Conservation (phyloP, 2,797 vertebrate species). For the Urophycis tenuis region DNA sequence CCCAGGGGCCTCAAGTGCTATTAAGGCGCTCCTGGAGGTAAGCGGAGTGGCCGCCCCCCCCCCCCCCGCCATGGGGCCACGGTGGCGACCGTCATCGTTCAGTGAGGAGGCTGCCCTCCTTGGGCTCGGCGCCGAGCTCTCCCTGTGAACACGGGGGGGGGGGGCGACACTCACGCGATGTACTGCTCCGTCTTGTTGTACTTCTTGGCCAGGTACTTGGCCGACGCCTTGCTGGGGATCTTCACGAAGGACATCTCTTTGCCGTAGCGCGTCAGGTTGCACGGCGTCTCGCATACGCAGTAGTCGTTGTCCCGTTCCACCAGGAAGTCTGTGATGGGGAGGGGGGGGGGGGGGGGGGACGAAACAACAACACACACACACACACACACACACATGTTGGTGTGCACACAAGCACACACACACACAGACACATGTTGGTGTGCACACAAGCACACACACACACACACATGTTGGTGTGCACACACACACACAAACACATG, state of each 20-base stretch:
- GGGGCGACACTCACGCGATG: slow-evolving; percentile 77
- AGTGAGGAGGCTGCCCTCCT: neutral
- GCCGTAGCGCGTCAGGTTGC: slow-evolving; percentile 87
- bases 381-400: no score
- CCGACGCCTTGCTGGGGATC: slow-evolving; percentile 95
- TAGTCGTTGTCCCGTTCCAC: slow-evolving; percentile 92
- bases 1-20: no score
- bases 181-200: slow-evolving; percentile 97
- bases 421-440: neutral
- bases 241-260: slow-evolving; percentile 97
- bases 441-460: neutral
- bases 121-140: neutral
- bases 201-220: slow-evolving; percentile 95
- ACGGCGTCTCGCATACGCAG: slow-evolving; percentile 90
- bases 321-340: slow-evolving; percentile 78
- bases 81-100: neutral
- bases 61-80: no score
- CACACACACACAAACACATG: slow-evolving; percentile 2
- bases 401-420: no score
- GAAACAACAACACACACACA: neutral
- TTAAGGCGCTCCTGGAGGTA: no score
- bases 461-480: neutral
- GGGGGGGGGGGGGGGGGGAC: neutral
- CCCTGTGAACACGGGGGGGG: no score
- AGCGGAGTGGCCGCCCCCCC: no score